Conservation (phyloP, 1,140 invertebrate genomes). For the Hylaeus volcanicus region DNA sequence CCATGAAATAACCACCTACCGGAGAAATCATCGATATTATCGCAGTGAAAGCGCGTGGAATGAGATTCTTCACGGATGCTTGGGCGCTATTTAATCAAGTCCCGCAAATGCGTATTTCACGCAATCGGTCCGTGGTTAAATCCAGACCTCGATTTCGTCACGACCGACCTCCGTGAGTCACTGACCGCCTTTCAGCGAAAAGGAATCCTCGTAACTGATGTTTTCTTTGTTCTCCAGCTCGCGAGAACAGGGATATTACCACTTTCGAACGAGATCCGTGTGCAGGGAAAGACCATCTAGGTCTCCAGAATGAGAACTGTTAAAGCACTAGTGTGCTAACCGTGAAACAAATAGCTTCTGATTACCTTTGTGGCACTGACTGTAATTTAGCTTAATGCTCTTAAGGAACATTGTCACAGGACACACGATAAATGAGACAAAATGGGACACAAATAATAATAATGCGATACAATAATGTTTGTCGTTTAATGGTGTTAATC, state of each 20-base stretch:
- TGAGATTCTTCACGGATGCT: constrained; percentile 28
- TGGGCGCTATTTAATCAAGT: constrained; percentile 15
- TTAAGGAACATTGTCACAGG: too few relatives aligned
- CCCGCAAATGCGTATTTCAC: constrained; percentile 10
- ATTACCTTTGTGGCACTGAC: too few relatives aligned
- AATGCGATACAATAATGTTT: too few relatives aligned
- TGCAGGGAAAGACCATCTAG: too few relatives aligned
- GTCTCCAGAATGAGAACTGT: too few relatives aligned
- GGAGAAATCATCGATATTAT: constrained; percentile 32
- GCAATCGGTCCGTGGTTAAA: constrained; percentile 17
- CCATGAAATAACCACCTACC: constrained; percentile 15
- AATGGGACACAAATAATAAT: too few relatives aligned
- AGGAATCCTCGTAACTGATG: neutral
- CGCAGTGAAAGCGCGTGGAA: constrained; percentile 40
- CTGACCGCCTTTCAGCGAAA: neutral
- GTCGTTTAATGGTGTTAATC: too few relatives aligned
- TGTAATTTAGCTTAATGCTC: too few relatives aligned
- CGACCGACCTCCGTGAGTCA: neutral
- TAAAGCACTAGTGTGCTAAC: too few relatives aligned
- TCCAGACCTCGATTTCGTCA: constrained; percentile 12
- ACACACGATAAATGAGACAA: too few relatives aligned
- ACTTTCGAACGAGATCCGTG: neutral
- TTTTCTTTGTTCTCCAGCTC: neutral
- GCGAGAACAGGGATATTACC: neutral
- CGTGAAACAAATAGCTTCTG: too few relatives aligned